Conservation (phyloP, 2,888 invertebrate genomes). For the Scrobipalpa atriplicella region DNA sequence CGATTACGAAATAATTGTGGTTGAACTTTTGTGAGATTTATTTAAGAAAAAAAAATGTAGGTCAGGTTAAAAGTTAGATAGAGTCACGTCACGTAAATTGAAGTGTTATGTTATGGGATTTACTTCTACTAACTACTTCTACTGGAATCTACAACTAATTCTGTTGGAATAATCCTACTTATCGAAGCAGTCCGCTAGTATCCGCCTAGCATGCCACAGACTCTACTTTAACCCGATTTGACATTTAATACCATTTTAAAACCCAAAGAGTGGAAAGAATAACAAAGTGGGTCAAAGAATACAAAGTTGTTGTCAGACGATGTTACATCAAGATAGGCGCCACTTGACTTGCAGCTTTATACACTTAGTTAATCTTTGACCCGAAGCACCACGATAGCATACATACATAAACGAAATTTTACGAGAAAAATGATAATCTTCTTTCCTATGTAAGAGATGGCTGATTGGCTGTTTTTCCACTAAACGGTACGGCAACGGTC, state of each 20-base stretch:
- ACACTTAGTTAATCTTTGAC: neutral
- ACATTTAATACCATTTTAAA: neutral
- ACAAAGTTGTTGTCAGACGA: neutral
- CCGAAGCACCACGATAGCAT: neutral
- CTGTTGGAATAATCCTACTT: too few species aligned
- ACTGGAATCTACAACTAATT: too few species aligned
- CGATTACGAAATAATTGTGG: slow-evolving; percentile 8
- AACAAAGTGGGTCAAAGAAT: neutral
- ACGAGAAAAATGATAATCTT: neutral
- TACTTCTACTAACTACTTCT: too few species aligned
- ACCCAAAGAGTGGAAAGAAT: neutral
- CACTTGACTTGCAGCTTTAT: neutral
- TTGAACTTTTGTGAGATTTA: neutral
- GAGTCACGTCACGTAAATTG: too few species aligned
- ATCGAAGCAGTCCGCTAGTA: too few species aligned
- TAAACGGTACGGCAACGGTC: too few species aligned
- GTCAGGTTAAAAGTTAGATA: too few species aligned
- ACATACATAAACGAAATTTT: slow-evolving; percentile 1
- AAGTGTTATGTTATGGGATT: too few species aligned
- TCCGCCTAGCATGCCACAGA: neutral
- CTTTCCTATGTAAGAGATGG: too few species aligned
- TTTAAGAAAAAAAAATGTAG: too few species aligned
- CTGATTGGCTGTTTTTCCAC: too few species aligned
- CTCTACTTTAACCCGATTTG: neutral
- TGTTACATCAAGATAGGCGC: neutral